phyloP scores from a whole-genome alignment of 2,113 vertebrate genomes.

The Actenoides lindsayi region DNA sequence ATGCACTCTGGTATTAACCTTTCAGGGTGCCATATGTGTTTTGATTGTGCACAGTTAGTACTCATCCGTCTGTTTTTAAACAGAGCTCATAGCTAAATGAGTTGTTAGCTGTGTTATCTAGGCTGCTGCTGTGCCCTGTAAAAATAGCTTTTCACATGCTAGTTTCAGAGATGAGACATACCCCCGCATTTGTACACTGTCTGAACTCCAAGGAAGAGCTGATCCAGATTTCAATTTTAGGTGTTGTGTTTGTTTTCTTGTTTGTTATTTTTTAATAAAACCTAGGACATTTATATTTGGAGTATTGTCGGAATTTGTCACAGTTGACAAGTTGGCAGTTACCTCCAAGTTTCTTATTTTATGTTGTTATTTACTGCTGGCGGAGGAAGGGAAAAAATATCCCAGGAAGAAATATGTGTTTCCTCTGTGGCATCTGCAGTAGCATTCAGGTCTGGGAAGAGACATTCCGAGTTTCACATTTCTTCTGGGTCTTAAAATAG shows the following conservation, averaged over 20 bases:
- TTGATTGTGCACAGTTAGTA: background rate
- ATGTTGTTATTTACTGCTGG: conserved; percentile 23
- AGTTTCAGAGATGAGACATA: conserved; percentile 42
- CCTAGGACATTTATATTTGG: conserved; percentile 22
- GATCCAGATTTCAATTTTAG: conserved; percentile 8
- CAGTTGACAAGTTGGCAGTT: background rate
- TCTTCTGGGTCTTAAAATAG: conserved; percentile 53
- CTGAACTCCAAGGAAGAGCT: background rate
- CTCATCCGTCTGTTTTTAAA: conserved; percentile 3
- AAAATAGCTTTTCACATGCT: conserved; percentile 53
- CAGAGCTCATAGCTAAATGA: background rate
- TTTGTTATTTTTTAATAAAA: background rate
- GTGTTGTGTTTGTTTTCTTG: background rate
- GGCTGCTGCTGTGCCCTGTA: background rate
- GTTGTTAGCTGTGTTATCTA: conserved; percentile 2
- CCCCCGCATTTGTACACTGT: background rate
- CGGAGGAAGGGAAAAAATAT: background rate
- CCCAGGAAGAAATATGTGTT: background rate
- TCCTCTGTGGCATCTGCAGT: background rate
- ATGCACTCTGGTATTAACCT: background rate
- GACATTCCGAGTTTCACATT: conserved; percentile 28
- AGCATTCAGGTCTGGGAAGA: background rate
- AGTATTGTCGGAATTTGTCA: conserved; percentile 1
- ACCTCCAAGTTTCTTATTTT: conserved; percentile 29
- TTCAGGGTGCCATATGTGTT: background rate